Percentiles rank a stretch among this genome's conserved stretches.
Evolutionary conservation across 1,140 invertebrate species (phyloP).

Genomic region (Drosophila tristis): DNA sequence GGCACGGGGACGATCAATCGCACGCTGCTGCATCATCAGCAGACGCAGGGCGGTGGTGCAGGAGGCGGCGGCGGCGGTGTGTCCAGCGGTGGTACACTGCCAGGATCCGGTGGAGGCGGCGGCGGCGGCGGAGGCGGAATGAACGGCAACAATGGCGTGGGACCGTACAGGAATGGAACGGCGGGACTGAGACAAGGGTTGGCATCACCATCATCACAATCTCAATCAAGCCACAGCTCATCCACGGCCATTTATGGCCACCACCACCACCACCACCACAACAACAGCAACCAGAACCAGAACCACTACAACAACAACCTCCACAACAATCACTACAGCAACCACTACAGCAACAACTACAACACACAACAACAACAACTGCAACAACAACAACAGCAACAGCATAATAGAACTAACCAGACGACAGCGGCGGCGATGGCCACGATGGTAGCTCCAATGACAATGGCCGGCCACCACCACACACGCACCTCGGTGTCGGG

Average conservation of each 20-base stretch:
- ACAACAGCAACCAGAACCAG: constrained; percentile 56
- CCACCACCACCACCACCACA: constrained; percentile 65
- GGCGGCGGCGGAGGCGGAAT: constrained; percentile 46
- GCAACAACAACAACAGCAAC: constrained; percentile 33
- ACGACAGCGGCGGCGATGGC: constrained; percentile 48
- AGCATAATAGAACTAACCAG: constrained; percentile 80
- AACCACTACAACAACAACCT: constrained; percentile 47
- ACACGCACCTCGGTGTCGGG: too few species aligned
- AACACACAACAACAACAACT: constrained; percentile 41
- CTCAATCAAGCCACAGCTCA: constrained; percentile 74
- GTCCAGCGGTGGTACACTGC: constrained; percentile 24
- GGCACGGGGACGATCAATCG: constrained; percentile 82
- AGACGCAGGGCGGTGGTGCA: constrained; percentile 56
- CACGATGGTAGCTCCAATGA: constrained; percentile 21
- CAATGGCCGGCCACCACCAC: constrained; percentile 23
- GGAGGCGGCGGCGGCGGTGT: constrained; percentile 38
- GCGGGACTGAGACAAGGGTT: constrained; percentile 83
- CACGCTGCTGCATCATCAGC: constrained; percentile 82
- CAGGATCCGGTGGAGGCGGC: constrained; percentile 44
- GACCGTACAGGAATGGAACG: constrained; percentile 68
- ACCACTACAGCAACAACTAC: constrained; percentile 57
- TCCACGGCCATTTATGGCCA: constrained; percentile 31
- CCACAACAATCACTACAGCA: constrained; percentile 28
- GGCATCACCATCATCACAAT: constrained; percentile 70
- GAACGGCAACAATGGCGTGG: constrained; percentile 53